Conservation (phyloP, 2,113 vertebrate genomes). For the Thymallus thymallus region DNA sequence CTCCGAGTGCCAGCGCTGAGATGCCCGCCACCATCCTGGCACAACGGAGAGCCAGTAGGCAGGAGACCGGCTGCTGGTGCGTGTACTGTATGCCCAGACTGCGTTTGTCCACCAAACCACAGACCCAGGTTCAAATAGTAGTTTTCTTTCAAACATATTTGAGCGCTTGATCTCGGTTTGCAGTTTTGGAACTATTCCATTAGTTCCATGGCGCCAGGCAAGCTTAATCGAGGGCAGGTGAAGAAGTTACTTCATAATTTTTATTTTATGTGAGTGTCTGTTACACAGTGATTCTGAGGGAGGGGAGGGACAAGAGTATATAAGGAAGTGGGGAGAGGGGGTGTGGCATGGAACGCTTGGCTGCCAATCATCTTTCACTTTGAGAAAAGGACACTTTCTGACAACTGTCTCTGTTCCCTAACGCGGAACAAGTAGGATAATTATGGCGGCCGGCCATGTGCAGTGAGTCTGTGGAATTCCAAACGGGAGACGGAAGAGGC, state of each 20-base stretch:
- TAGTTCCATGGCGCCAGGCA: no score
- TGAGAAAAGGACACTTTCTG: constrained; percentile 42
- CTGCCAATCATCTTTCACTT: constrained; percentile 61
- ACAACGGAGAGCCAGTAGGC: constrained; percentile 29
- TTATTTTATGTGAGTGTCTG: constrained; percentile 3
- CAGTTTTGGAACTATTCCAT: no score
- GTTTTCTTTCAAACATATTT: no score
- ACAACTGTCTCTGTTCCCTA: constrained; percentile 51
- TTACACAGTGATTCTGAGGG: constrained; percentile 31
- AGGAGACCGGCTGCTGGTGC: constrained; percentile 25
- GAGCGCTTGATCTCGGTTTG: no score
- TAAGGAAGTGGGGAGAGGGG: constrained; percentile 1
- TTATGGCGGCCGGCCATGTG: constrained; percentile 55
- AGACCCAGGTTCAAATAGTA: no score
- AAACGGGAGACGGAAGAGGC: constrained; percentile 62
- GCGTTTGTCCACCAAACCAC: no score
- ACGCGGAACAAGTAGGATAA: constrained; percentile 52
- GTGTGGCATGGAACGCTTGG: constrained; percentile 29
- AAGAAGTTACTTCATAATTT: no score
- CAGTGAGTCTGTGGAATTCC: constrained; percentile 59
- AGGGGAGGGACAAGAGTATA: constrained; percentile 45
- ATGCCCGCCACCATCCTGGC: constrained; percentile 40
- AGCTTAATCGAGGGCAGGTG: no score
- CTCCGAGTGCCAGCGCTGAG: constrained; percentile 58
- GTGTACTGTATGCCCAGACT: no score